A percentile compares a stretch with the other conserved stretches of the same genome.
phyloP scores from a whole-genome alignment of 2,797 vertebrate genomes.

The Trachurus trachurus region DNA sequence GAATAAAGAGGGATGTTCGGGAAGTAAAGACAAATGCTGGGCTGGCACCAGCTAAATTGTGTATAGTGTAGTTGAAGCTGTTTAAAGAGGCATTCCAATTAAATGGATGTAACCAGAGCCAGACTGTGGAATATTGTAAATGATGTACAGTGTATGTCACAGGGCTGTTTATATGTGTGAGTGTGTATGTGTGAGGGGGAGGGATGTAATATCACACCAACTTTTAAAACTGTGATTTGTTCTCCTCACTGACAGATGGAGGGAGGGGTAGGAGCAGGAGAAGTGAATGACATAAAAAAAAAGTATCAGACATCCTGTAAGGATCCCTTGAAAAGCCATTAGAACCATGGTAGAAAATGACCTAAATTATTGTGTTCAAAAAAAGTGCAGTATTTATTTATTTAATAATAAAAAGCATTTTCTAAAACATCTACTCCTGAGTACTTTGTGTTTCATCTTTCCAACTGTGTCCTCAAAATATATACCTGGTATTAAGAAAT shows the following conservation, averaged over 20 bases:
- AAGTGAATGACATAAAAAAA: constrained; percentile 46
- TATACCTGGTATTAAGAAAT: neutral
- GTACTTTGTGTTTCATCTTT: constrained; percentile 17
- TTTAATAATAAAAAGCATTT: constrained; percentile 86
- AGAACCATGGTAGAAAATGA: constrained; percentile 68
- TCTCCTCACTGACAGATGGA: constrained; percentile 84
- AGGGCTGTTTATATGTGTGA: constrained; percentile 23
- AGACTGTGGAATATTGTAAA: constrained; percentile 79
- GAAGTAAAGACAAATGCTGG: constrained; percentile 83
- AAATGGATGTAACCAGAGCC: constrained; percentile 73
- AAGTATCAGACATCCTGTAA: constrained; percentile 46
- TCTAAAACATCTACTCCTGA: constrained; percentile 47
- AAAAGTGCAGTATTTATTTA: constrained; percentile 96
- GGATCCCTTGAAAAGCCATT: constrained; percentile 68
- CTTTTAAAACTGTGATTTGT: constrained; percentile 85
- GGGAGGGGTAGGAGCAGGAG: neutral
- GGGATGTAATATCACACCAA: constrained; percentile 62
- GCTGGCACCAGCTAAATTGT: constrained; percentile 86
- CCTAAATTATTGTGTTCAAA: constrained; percentile 91
- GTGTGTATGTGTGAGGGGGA: constrained; percentile 49
- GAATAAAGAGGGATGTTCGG: constrained; percentile 45
- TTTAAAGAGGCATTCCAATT: constrained; percentile 49
- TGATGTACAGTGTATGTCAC: constrained; percentile 73
- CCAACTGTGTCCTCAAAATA: constrained; percentile 7
- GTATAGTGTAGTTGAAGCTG: constrained; percentile 49